Evolutionary conservation across 2,797 vertebrate species (phyloP), one percentile per base, ranked within the genome.

Genomic region (Crax fasciolata): DNA sequence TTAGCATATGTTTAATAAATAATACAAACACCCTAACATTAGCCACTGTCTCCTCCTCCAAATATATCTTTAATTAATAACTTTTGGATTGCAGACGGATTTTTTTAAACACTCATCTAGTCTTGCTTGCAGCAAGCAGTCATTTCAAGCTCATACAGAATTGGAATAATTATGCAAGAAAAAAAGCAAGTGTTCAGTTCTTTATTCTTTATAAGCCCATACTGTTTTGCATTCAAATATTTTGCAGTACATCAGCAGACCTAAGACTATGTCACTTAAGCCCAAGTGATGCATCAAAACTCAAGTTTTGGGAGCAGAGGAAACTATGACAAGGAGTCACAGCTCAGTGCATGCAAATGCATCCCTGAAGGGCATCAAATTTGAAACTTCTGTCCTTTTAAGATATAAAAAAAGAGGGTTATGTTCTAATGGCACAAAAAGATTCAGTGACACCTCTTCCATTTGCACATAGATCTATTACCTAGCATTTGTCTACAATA

Each of bases 361-460:
- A 73, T 14, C n/a, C 23, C 62, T 66, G 41, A 38, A 66, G 35
- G 11, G 73, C 7, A 27, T 17, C 8, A 7, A 6, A 58, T 30
- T 17, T 23, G n/a, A 35, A 65, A 41, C 38, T 25, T 41, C 15
- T 19, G 41, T 5, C 32, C 28, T 32, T 87, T 70, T 44, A 48
- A 27, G 67, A 10, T 10, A 27, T 1, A 4, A 76, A 48, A 82
- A 12, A 70, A 80, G 19, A 0, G 6, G 27, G 5, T 21, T 30
- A 32, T 2, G n/a, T 85, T 41, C 35, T 35, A 38, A 61, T 1
- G 20, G 11, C 58, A 43, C 32, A 43, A 41, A 11, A 32, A 38
- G 79, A 17, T n/a, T 18, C 30, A 24, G 24, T 0, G 0, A 80
- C 7, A 77, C 3, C 46, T 24, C 70, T 35, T 59, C 17, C 8